phyloP scores from a whole-genome alignment of 2,113 vertebrate genomes.

The Xenopus borealis region DNA sequence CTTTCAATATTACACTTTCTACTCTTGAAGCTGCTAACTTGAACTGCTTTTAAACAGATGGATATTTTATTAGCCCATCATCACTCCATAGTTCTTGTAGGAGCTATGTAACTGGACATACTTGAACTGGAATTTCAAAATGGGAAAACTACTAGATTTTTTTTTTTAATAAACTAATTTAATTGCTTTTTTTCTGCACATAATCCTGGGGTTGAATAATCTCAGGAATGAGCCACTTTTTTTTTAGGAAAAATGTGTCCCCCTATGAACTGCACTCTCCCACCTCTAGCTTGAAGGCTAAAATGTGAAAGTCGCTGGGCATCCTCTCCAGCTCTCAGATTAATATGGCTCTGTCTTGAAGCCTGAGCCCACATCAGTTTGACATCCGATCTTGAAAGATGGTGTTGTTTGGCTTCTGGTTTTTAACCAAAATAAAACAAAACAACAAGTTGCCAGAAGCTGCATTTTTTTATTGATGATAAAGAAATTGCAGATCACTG shows the following conservation, averaged over 20 bases:
- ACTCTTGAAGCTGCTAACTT: conserved; percentile 29
- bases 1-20: background rate
- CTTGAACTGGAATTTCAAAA: conserved; percentile 56
- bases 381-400: too few species aligned
- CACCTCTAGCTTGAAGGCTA: conserved; percentile 29
- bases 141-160: conserved; percentile 33
- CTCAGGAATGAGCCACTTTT: conserved; percentile 27
- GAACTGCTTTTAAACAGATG: conserved; percentile 27
- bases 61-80: conserved; percentile 37
- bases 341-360: background rate
- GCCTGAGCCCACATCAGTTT: background rate
- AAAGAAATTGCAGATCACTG: background rate
- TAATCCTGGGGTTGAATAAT: background rate
- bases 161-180: conserved; percentile 34
- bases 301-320: conserved; percentile 39
- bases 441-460: too few species aligned
- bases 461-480: too few species aligned
- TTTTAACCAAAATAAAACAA: background rate
- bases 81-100: conserved; percentile 9
- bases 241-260: conserved; percentile 5
- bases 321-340: conserved; percentile 1
- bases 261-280: conserved; percentile 20
- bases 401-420: background rate
- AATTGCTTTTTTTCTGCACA: conserved; percentile 30
- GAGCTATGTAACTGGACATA: conserved; percentile 57